A percentile compares a stretch with the other conserved stretches of the same genome.
These are phyloP conservation scores for Echinometra lucunter DNA, from an alignment of 53 echinoderm and acorn worm genomes.

Conservation along the genomic window DNA sequence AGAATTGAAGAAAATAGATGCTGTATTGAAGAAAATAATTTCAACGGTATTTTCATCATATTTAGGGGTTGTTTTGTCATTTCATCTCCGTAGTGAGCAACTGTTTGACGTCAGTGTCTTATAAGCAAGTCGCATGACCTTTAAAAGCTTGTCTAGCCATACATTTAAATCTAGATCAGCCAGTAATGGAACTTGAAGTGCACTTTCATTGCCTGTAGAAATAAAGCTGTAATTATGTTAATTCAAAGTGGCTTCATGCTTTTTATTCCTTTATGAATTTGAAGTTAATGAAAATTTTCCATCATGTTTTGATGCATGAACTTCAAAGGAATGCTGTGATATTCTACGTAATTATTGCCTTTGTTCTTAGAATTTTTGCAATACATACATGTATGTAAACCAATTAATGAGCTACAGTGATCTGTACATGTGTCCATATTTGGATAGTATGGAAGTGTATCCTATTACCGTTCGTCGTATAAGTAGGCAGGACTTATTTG, in stretches of 20 bases:
- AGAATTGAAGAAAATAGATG: too few relatives aligned
- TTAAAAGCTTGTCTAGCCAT: background rate
- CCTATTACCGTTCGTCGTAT: too few relatives aligned
- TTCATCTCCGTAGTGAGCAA: background rate
- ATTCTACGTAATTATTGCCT: too few relatives aligned
- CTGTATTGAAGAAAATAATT: background rate
- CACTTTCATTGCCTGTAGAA: background rate
- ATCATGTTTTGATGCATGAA: background rate
- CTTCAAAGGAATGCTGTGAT: too few relatives aligned
- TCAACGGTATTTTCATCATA: too few relatives aligned
- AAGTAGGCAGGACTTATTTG: too few relatives aligned
- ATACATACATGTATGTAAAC: background rate
- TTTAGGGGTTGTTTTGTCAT: background rate
- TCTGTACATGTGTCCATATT: too few relatives aligned
- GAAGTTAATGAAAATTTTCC: background rate
- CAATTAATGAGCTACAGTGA: background rate
- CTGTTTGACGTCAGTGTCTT: slow-evolving; percentile 7
- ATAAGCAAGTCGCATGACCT: background rate
- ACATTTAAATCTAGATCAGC: background rate
- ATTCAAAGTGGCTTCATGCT: background rate
- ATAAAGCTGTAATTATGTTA: background rate
- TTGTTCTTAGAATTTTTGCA: background rate
- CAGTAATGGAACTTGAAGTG: background rate
- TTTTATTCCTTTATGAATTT: background rate
- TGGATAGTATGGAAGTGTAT: too few relatives aligned